A percentile compares a stretch with the other conserved stretches of the same genome.
Conservation (phyloP, 2,113 vertebrate genomes). For the Symphodus melops region DNA sequence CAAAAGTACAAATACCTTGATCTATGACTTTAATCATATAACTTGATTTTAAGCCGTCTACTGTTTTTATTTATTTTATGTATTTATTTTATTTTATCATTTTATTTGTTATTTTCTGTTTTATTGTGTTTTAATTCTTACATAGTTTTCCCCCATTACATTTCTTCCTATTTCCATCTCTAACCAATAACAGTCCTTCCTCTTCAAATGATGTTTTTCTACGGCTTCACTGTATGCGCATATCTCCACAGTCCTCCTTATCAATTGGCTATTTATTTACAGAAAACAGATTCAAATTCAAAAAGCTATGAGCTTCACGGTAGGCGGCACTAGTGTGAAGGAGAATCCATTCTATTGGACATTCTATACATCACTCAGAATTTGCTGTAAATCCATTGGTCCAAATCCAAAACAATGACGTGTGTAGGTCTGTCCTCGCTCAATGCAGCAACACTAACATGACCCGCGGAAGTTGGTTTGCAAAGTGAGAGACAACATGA, state of each 20-base stretch:
- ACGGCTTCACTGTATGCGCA: conserved; percentile 9
- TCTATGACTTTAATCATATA: too few species aligned
- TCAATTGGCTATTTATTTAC: conserved; percentile 61
- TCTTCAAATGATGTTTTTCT: background rate
- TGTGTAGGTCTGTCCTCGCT: background rate
- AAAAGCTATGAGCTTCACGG: conserved; percentile 16
- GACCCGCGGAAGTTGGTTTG: conserved; percentile 73
- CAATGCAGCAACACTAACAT: fast-evolving
- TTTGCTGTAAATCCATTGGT: conserved; percentile 40
- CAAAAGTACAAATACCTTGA: too few species aligned
- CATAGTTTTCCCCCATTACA: too few species aligned
- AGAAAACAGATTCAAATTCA: conserved; percentile 67
- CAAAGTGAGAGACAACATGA: conserved; percentile 13
- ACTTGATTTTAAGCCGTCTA: too few species aligned
- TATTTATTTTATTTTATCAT: too few species aligned
- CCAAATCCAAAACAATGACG: background rate
- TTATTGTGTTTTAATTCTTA: too few species aligned
- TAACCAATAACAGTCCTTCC: background rate
- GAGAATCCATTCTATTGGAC: conserved; percentile 29
- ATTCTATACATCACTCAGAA: conserved; percentile 36
- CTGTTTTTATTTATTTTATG: too few species aligned
- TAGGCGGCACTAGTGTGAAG: background rate
- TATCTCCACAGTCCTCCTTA: conserved; percentile 23
- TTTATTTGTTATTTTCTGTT: too few species aligned
- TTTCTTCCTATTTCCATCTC: background rate